Percentiles rank a stretch among this genome's conserved stretches.
Conservation (phyloP, 2,888 invertebrate species). For the Leuctra nigra region DNA sequence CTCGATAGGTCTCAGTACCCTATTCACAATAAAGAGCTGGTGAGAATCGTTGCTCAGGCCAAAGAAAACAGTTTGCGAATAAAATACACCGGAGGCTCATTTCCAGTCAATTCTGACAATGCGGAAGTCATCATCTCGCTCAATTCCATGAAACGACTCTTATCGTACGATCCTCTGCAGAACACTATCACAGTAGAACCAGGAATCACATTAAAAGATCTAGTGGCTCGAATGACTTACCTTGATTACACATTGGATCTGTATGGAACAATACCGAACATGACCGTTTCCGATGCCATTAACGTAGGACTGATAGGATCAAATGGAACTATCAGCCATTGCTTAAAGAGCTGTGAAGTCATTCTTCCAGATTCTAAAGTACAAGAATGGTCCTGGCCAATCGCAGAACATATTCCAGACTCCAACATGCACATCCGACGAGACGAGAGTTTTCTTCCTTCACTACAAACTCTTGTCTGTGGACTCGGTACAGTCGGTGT, state of each 20-base stretch:
- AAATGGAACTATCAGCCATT: slow-evolving; percentile 21
- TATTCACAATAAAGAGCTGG: slow-evolving; percentile 11
- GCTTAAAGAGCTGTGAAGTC: slow-evolving; percentile 22
- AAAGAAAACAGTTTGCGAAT: slow-evolving; percentile 22
- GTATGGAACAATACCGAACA: slow-evolving; percentile 24
- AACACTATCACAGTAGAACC: slow-evolving; percentile 24
- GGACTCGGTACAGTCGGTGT: slow-evolving; percentile 24
- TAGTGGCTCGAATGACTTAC: slow-evolving; percentile 17
- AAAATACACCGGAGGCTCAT: slow-evolving; percentile 22
- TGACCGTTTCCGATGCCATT: slow-evolving; percentile 25
- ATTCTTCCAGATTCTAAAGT: slow-evolving; percentile 18
- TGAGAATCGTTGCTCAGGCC: slow-evolving; percentile 22
- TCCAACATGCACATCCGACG: neutral
- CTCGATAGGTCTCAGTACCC: neutral
- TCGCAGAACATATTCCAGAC: neutral
- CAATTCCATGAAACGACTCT: slow-evolving; percentile 17
- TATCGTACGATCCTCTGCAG: slow-evolving; percentile 23
- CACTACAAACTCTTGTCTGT: slow-evolving; percentile 23
- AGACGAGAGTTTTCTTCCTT: slow-evolving; percentile 12
- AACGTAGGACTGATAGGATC: slow-evolving; percentile 24
- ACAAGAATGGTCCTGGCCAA: slow-evolving; percentile 21
- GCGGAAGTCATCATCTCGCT: slow-evolving; percentile 20
- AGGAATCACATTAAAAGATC: slow-evolving; percentile 22
- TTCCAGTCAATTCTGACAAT: slow-evolving; percentile 19
- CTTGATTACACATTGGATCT: slow-evolving; percentile 20